Conservation (phyloP, 2,888 invertebrate species). For the Acanthosepion lycidas region DNA sequence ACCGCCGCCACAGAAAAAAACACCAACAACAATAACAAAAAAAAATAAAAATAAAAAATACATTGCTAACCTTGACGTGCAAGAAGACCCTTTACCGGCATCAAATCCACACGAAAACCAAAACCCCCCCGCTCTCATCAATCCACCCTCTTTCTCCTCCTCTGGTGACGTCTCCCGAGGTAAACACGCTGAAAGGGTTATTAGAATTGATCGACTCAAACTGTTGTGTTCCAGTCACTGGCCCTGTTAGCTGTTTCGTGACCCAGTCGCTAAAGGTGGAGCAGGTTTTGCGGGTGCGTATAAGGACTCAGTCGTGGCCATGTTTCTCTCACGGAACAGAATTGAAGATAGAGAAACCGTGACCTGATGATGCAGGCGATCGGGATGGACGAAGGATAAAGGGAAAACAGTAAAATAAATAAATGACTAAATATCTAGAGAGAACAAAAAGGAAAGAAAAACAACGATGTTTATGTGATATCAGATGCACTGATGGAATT, state of each 20-base stretch:
- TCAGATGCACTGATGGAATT: background rate
- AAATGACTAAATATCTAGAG: background rate
- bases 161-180: background rate
- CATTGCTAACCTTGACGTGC: background rate
- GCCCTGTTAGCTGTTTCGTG: background rate
- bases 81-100: background rate
- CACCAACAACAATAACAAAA: background rate
- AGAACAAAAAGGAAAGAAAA: background rate
- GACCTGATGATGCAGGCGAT: no score
- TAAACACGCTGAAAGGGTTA: background rate
- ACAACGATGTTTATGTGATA: background rate
- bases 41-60: background rate
- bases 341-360: background rate
- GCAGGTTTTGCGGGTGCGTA: background rate
- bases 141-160: background rate
- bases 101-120: background rate
- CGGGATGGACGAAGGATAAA: background rate
- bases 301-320: background rate
- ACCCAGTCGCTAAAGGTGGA: background rate
- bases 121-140: background rate
- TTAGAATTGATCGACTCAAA: background rate
- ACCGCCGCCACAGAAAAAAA: background rate
- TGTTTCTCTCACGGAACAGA: background rate
- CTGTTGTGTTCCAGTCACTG: constrained; percentile 20
- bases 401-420: background rate